These are phyloP conservation scores for Platygyra sinensis DNA, from an alignment of 64 coral and sea anemone species.

Conservation along the genomic window DNA sequence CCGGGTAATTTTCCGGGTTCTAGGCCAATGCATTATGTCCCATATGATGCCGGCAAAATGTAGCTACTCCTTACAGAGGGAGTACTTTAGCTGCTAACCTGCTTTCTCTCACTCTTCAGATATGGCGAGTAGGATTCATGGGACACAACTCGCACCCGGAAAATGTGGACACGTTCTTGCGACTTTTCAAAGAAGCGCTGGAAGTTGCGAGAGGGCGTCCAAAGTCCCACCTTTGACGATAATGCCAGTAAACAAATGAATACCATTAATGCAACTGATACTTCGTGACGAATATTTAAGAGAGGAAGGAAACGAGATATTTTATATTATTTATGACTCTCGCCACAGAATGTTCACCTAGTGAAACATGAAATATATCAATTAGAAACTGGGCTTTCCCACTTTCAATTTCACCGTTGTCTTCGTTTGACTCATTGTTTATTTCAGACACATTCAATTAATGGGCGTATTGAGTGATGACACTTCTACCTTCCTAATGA, in stretches of 20 bases:
- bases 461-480: too few relatives aligned
- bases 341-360: not conserved
- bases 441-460: too few relatives aligned
- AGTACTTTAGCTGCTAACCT: too few relatives aligned
- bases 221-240: slow-evolving; percentile 5
- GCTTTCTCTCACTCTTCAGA: slow-evolving; percentile 20
- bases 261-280: not conserved
- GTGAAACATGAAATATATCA: too few relatives aligned
- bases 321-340: not conserved
- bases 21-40: too few relatives aligned
- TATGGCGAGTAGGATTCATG: slow-evolving; percentile 75
- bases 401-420: too few relatives aligned
- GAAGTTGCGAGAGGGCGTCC: not conserved
- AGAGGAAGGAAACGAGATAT: not conserved
- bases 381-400: too few relatives aligned
- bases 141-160: slow-evolving; percentile 44
- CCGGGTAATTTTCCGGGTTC: too few relatives aligned
- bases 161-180: slow-evolving; percentile 33
- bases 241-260: not conserved
- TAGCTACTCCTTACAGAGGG: too few relatives aligned
- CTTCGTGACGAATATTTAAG: not conserved
- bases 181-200: not conserved
- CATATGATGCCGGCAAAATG: too few relatives aligned
- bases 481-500: too few relatives aligned
- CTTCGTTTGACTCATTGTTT: too few relatives aligned